Base-by-base conservation (phyloP, 1,140 invertebrate species). In the Bactericera cockerelli region DNA sequence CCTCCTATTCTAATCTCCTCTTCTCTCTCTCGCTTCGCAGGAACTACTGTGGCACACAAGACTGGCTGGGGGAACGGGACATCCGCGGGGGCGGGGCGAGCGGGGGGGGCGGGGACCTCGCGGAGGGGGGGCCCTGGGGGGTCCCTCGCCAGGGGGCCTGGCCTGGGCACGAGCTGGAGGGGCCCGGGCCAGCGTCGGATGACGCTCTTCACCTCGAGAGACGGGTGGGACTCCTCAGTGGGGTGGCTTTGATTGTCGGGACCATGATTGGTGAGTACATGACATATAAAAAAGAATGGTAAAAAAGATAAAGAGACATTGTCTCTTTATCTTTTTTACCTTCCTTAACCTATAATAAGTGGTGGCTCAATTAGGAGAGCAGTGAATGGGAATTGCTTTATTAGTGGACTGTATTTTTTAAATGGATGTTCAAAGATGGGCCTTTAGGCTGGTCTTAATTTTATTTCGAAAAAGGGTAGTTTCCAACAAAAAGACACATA, bases 221-320 rank as follows among this genome's bases (percentile, higher is more conserved):
- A 90, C 86, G 87, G 87, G 86, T 96, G 82, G 91, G 89, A 86
- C 88, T 93, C 85, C 80, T 92, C 87, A 92, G 88, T 89, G 89
- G 89, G 86, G 88, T 92, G 83, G 89, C 89, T 88, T 80, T 93
- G 89, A 93, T 93, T 75, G 89, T 93, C 67, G 89, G 89, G 68
- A 93, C 89, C 62, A 93, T 93, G 89, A 92, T 93, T 67, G 89
- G 86, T 87, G 72, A 77, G 73, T 70, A 61, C 24, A 56, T n/a
- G 26, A 26, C 8, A 6, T 25, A 56, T 6, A 3, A 56, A 8
- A 56, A 56, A 31, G 13, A 31, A 31, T 31, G 28, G n/a, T n/a
- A n/a, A n/a, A n/a, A n/a, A n/a, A n/a, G n/a, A n/a, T n/a, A n/a
- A n/a, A n/a, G n/a, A n/a, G n/a, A n/a, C n/a, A n/a, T n/a, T n/a